These are phyloP conservation scores for Leucopsar rothschildi DNA, from an alignment of 2,113 vertebrate species.

Conservation along the genomic window DNA sequence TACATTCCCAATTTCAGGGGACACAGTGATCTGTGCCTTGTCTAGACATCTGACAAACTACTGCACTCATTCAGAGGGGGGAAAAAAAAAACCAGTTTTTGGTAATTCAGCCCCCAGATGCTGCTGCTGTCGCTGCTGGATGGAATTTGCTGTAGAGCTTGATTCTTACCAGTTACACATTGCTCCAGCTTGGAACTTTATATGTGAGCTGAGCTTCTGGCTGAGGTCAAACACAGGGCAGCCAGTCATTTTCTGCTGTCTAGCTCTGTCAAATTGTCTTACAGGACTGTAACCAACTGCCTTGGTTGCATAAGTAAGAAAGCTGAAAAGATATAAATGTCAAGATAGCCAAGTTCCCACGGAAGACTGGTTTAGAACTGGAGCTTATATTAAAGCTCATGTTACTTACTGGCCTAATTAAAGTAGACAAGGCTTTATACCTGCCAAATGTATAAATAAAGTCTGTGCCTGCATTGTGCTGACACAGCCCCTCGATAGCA, in stretches of 20 bases:
- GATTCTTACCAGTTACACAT: constrained; percentile 56
- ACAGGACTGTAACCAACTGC: constrained; percentile 54
- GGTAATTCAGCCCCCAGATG: constrained; percentile 29
- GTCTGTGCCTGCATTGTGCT: constrained; percentile 54
- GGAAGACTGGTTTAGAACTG: constrained; percentile 68
- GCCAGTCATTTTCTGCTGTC: constrained; percentile 66
- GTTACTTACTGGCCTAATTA: constrained; percentile 74
- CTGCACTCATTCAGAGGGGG: background rate
- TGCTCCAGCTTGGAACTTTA: constrained; percentile 54
- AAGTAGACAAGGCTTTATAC: constrained; percentile 65
- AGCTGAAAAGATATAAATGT: constrained; percentile 71
- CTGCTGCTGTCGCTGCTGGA: constrained; percentile 39
- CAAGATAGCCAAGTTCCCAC: constrained; percentile 64
- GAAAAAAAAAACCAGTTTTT: background rate
- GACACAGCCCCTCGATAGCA: constrained; percentile 14
- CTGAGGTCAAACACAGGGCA: constrained; percentile 62
- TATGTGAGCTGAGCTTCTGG: constrained; percentile 54
- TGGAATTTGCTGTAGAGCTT: constrained; percentile 49
- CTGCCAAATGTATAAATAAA: constrained; percentile 70
- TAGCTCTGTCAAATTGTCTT: constrained; percentile 66
- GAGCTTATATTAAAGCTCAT: constrained; percentile 62
- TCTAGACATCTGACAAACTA: constrained; percentile 44
- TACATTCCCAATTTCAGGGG: background rate
- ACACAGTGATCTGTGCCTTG: constrained; percentile 3
- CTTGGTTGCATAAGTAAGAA: constrained; percentile 70